Conservation (phyloP, 2,797 vertebrate genomes). For the Tenualosa ilisha region DNA sequence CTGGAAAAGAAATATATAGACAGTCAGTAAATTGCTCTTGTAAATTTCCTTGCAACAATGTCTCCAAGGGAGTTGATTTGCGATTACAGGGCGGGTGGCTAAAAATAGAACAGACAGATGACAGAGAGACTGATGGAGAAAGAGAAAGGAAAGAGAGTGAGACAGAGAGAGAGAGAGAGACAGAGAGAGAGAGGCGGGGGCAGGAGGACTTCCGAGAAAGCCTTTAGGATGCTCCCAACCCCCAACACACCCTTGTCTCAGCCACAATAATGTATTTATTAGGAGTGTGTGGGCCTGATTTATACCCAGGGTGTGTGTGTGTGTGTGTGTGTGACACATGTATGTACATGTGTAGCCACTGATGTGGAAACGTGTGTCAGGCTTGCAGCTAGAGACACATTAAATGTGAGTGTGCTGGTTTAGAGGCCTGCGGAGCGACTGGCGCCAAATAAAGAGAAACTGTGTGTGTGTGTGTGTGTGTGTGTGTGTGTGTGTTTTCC, state of each 20-base stretch:
- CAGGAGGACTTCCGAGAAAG: not conserved
- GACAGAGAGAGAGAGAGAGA: not conserved
- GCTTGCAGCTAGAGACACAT: too few species aligned
- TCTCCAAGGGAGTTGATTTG: not conserved
- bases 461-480: conserved; percentile 3
- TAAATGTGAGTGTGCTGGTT: not conserved
- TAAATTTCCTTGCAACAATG: not conserved
- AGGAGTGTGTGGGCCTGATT: not conserved
- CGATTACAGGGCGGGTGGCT: not conserved
- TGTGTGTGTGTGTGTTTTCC: not conserved
- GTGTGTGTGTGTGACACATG: not conserved
- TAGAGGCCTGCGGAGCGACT: not conserved
- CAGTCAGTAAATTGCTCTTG: not conserved
- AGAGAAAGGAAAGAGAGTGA: not conserved
- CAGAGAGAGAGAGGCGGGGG: not conserved
- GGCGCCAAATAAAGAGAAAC: not conserved
- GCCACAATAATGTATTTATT: not conserved
- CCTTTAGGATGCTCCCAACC: not conserved
- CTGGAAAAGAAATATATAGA: too few species aligned
- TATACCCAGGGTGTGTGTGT: not conserved
- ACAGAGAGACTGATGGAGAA: not conserved
- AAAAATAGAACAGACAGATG: not conserved
- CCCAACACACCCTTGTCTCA: not conserved
- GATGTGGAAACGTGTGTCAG: too few species aligned
- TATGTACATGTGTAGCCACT: too few species aligned